phyloP scores from a whole-genome alignment of 1,140 invertebrate species.

The Parasteatoda tepidariorum region DNA sequence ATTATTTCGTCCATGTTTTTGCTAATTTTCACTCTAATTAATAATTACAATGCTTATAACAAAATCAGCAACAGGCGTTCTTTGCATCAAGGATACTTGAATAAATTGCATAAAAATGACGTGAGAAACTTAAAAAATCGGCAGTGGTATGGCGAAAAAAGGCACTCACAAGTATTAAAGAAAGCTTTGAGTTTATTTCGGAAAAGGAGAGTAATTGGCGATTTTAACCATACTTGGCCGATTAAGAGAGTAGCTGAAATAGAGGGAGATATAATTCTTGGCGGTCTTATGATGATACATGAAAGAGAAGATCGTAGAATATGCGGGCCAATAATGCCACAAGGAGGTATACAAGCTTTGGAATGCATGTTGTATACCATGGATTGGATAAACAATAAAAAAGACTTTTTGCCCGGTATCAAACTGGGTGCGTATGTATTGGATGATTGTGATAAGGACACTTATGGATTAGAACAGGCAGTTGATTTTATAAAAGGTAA shows the following conservation, averaged over 20 bases:
- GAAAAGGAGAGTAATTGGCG: background rate
- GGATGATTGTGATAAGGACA: constrained; percentile 96
- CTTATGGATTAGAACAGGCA: constrained; percentile 94
- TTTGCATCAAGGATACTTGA: too few species aligned
- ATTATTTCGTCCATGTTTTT: too few species aligned
- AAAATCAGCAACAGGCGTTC: too few species aligned
- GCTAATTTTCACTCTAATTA: too few species aligned
- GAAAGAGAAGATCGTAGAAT: constrained; percentile 81
- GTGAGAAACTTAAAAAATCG: too few species aligned
- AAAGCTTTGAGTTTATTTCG: background rate
- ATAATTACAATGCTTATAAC: too few species aligned
- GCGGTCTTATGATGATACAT: constrained; percentile 96
- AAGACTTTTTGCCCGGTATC: constrained; percentile 78
- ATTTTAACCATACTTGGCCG: constrained; percentile 76
- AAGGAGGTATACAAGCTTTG: constrained; percentile 87
- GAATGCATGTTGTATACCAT: constrained; percentile 94
- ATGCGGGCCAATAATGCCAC: constrained; percentile 93
- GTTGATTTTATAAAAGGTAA: constrained; percentile 97
- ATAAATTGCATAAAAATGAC: too few species aligned
- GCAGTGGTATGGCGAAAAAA: too few species aligned
- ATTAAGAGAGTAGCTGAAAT: constrained; percentile 86
- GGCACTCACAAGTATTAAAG: too few species aligned
- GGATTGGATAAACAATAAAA: constrained; percentile 81
- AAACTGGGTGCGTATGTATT: constrained; percentile 88
- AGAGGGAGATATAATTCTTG: constrained; percentile 82